Evolutionary conservation across 2,888 invertebrate species (phyloP).

Genomic region (Lepidochrysops patricia): DNA sequence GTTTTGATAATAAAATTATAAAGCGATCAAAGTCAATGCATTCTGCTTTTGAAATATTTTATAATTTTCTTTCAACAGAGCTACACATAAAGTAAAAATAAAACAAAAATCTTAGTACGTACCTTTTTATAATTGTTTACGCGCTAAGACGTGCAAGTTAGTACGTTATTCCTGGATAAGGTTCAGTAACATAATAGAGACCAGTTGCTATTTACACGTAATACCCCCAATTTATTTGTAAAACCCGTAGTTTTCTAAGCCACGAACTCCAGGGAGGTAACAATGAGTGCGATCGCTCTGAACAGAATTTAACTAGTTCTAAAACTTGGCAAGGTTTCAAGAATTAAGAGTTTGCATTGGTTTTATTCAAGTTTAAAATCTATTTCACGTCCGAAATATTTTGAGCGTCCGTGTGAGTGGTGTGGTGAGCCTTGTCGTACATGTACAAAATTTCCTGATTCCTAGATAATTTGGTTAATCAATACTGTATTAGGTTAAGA

Average conservation of each 20-base stretch:
- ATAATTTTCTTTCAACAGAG: too few relatives aligned
- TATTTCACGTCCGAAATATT: conserved; percentile 12
- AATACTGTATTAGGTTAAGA: too few relatives aligned
- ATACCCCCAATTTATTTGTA: conserved; percentile 2
- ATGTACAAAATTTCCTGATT: not conserved
- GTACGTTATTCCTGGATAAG: too few relatives aligned
- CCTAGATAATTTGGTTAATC: too few relatives aligned
- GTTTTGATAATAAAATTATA: too few relatives aligned
- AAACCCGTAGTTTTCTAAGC: conserved; percentile 21
- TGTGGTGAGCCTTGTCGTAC: not conserved
- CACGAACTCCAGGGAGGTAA: conserved; percentile 31
- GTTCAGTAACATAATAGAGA: not conserved
- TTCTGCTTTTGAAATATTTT: too few relatives aligned
- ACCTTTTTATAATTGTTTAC: too few relatives aligned
- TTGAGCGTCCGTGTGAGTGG: conserved; percentile 7
- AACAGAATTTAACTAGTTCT: conserved; percentile 40
- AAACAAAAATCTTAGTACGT: too few relatives aligned
- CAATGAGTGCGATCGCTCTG: conserved; percentile 35
- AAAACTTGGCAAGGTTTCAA: conserved; percentile 44
- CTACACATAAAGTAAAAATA: too few relatives aligned
- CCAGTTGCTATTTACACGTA: not conserved
- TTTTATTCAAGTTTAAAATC: conserved; percentile 14
- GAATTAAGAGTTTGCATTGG: conserved; percentile 31
- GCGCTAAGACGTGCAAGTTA: too few relatives aligned
- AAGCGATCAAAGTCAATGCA: too few relatives aligned